Conservation (phyloP, 2,888 invertebrate genomes). For the Lycia hirtaria region DNA sequence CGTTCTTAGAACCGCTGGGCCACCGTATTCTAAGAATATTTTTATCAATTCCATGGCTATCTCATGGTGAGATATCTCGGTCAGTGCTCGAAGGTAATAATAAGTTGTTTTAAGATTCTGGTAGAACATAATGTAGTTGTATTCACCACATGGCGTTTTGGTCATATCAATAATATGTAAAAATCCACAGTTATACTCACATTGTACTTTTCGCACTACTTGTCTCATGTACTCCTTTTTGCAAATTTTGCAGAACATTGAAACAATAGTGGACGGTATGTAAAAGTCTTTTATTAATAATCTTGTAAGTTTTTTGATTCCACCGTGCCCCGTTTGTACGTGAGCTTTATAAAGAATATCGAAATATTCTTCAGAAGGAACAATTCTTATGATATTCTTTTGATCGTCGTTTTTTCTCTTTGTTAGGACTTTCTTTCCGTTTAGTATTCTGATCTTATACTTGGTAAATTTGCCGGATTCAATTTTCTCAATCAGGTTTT, state of each 20-base stretch:
- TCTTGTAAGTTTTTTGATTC: constrained; percentile 32
- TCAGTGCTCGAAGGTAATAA: not conserved
- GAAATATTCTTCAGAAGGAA: constrained; percentile 34
- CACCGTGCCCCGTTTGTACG: constrained; percentile 30
- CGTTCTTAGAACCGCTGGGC: constrained; percentile 4
- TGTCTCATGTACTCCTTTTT: not conserved
- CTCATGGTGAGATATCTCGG: not conserved
- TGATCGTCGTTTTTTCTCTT: not conserved
- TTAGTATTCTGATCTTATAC: constrained; percentile 1
- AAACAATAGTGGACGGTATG: constrained; percentile 22
- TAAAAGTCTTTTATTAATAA: constrained; percentile 12
- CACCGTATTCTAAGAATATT: constrained; percentile 2
- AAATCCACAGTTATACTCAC: constrained; percentile 1
- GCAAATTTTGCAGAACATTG: constrained; percentile 6
- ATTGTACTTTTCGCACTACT: not conserved
- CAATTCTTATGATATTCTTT: constrained; percentile 18
- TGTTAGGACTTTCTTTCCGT: constrained; percentile 9
- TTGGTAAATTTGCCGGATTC: not conserved
- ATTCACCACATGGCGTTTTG: not conserved
- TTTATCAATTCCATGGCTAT: not conserved
- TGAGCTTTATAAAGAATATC: constrained; percentile 31
- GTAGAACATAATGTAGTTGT: constrained; percentile 12
- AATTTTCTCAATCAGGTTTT: constrained; percentile 3
- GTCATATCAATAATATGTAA: constrained; percentile 10
- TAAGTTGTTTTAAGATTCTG: constrained; percentile 4